Evolutionary conservation across 2,888 invertebrate genomes (phyloP).

Genomic region (Drosophila basisetae): DNA sequence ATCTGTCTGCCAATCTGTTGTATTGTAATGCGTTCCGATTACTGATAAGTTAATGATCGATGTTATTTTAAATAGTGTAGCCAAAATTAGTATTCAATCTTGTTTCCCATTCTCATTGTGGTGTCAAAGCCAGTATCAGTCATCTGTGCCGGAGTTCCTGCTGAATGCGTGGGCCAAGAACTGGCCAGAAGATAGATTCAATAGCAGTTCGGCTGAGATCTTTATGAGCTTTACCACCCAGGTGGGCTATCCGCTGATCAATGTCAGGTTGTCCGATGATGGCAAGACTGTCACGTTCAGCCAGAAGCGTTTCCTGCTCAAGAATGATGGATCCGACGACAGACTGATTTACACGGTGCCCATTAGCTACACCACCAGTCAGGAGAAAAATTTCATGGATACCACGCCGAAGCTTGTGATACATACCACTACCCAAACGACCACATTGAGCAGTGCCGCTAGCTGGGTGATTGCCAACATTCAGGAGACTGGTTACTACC

Average conservation of each 20-base stretch:
- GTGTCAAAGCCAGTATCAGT: constrained; percentile 64
- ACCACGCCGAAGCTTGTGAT: constrained; percentile 75
- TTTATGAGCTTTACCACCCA: constrained; percentile 88
- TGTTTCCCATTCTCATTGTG: background rate
- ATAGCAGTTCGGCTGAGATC: constrained; percentile 72
- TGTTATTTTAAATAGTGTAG: no score
- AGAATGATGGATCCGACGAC: constrained; percentile 59
- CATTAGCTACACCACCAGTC: constrained; percentile 79
- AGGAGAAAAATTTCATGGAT: constrained; percentile 60
- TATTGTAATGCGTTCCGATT: background rate
- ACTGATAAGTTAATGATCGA: background rate
- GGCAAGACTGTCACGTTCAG: constrained; percentile 57
- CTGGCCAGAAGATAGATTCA: constrained; percentile 69
- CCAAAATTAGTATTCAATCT: background rate
- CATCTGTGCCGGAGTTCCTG: constrained; percentile 86
- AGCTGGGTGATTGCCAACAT: constrained; percentile 83
- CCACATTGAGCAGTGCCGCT: constrained; percentile 2
- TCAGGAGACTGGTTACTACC: constrained; percentile 86
- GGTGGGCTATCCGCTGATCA: constrained; percentile 89
- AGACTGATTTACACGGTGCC: constrained; percentile 77
- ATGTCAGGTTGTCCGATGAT: constrained; percentile 80
- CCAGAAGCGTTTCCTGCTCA: constrained; percentile 83
- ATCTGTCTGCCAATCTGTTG: background rate
- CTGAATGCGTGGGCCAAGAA: constrained; percentile 85
- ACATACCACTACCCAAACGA: background rate